phyloP scores from a whole-genome alignment of 1,140 invertebrate species.

The Trichogramma pretiosum region DNA sequence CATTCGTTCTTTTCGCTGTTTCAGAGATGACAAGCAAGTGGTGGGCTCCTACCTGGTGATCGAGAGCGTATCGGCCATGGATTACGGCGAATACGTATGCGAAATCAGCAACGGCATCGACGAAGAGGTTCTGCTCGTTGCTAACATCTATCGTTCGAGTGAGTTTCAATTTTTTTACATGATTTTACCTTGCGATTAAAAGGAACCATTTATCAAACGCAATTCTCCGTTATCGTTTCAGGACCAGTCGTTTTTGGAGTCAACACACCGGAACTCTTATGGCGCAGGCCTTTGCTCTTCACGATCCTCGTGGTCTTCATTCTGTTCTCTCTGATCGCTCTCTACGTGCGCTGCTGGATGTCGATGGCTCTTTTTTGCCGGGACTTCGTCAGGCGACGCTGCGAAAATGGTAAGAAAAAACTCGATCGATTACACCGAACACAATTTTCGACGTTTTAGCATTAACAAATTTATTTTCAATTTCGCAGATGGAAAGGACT shows the following conservation, averaged over 20 bases:
- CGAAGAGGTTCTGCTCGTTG: constrained; percentile 36
- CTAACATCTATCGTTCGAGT: constrained; percentile 42
- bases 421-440: too few relatives aligned
- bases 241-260: background rate
- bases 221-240: background rate
- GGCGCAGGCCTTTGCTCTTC: constrained; percentile 36
- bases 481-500: constrained; percentile 41
- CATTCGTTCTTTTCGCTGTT: constrained; percentile 2
- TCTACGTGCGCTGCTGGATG: constrained; percentile 40
- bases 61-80: constrained; percentile 48
- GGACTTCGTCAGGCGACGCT: constrained; percentile 37
- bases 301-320: constrained; percentile 33
- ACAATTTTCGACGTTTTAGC: too few relatives aligned
- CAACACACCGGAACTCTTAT: too few relatives aligned
- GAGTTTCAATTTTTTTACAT: too few relatives aligned
- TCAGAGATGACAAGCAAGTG: constrained; percentile 59
- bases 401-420: constrained; percentile 39
- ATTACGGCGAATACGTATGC: constrained; percentile 63
- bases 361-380: constrained; percentile 34
- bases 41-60: constrained; percentile 61
- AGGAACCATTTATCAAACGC: background rate
- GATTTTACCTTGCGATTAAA: too few relatives aligned
- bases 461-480: background rate
- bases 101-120: constrained; percentile 45
- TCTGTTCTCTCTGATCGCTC: constrained; percentile 32